Evolutionary conservation across 2,888 invertebrate genomes (phyloP).

Genomic region (Tricholauxania praeusta): DNA sequence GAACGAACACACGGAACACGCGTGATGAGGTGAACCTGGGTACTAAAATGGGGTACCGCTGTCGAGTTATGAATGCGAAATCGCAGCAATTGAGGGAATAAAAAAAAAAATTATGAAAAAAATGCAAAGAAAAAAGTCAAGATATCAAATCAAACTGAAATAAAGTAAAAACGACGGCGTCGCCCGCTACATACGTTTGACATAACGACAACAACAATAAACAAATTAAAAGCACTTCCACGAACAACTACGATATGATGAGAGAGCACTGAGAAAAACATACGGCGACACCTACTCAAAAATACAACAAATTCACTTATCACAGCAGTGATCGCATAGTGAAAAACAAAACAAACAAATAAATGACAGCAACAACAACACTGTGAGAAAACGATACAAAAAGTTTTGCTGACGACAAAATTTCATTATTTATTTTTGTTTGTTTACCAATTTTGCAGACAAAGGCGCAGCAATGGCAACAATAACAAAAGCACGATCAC

Average conservation of each 20-base stretch:
- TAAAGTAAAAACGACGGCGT: constrained; percentile 17
- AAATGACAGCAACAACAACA: constrained; percentile 3
- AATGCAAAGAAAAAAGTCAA: background rate
- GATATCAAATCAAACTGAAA: constrained; percentile 10
- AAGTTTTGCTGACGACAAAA: too few species aligned
- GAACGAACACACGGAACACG: constrained; percentile 6
- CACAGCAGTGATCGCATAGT: background rate
- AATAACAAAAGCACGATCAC: constrained; percentile 12
- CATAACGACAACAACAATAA: constrained; percentile 11
- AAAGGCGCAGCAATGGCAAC: background rate
- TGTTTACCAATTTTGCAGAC: background rate
- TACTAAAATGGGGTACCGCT: background rate
- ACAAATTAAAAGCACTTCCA: background rate
- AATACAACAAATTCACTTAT: background rate
- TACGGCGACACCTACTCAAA: constrained; percentile 20
- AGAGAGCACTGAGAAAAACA: background rate
- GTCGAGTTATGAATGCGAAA: background rate
- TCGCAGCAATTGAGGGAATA: background rate
- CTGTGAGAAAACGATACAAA: too few species aligned
- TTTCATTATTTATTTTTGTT: too few species aligned
- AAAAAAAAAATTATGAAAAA: background rate
- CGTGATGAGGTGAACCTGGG: constrained; percentile 29
- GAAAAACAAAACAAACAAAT: background rate
- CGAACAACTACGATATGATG: too few species aligned
- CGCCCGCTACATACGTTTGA: background rate